Conservation (phyloP, 2,888 invertebrate species). For the Agrotis exclamationis region DNA sequence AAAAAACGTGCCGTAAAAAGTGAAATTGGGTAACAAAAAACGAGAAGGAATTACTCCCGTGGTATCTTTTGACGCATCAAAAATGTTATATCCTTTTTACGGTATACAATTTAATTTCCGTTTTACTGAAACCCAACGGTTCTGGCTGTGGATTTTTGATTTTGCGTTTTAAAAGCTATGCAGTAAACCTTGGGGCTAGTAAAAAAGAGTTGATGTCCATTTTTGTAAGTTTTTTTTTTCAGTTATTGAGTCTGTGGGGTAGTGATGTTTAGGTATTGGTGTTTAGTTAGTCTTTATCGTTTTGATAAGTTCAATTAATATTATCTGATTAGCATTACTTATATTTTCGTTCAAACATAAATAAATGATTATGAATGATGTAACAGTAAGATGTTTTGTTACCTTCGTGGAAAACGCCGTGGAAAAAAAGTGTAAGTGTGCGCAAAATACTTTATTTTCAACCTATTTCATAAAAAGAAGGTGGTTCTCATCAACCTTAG, state of each 20-base stretch:
- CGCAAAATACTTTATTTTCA: not conserved
- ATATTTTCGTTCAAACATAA: no score
- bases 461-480: not conserved
- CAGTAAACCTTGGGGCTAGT: conserved; percentile 1
- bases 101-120: conserved; percentile 82
- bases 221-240: conserved; percentile 15
- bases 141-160: conserved; percentile 60
- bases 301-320: no score
- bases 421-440: no score
- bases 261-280: not conserved
- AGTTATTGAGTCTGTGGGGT: conserved; percentile 1
- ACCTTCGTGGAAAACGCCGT: no score
- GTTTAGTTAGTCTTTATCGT: no score
- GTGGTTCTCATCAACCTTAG: not conserved
- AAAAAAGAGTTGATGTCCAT: conserved; percentile 15
- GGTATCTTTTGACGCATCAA: conserved; percentile 77
- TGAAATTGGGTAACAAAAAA: conserved; percentile 64
- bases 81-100: conserved; percentile 79
- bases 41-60: conserved; percentile 71
- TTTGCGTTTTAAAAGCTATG: conserved; percentile 67
- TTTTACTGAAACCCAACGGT: conserved; percentile 62
- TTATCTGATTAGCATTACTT: no score
- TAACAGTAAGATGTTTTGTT: no score
- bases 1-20: conserved; percentile 56
- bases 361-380: no score